phyloP scores from a whole-genome alignment of 2,797 vertebrate species.

The Enteromius paludinosus region DNA sequence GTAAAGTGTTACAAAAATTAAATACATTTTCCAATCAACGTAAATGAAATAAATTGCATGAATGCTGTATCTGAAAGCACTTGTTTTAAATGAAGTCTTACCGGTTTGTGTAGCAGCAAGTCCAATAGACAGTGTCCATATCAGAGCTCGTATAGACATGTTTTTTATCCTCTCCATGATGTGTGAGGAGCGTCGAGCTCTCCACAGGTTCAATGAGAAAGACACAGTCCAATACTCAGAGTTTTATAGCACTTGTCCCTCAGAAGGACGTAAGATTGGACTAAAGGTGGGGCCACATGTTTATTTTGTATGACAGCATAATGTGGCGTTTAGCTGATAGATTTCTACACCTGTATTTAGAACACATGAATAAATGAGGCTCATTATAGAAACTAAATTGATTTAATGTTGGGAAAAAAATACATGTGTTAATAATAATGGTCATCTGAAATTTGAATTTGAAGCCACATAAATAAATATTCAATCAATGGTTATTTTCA shows the following conservation, averaged over 20 bases:
- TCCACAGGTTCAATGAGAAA: slow-evolving; percentile 57
- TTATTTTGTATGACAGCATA: slow-evolving; percentile 47
- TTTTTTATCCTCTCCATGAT: slow-evolving; percentile 69
- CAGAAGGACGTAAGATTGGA: slow-evolving; percentile 34
- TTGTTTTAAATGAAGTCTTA: slow-evolving; percentile 49
- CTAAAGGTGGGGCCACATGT: slow-evolving; percentile 57
- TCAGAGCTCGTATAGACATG: slow-evolving; percentile 47
- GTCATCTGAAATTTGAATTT: background rate
- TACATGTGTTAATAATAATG: background rate
- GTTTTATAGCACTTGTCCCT: slow-evolving; percentile 57
- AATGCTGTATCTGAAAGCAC: background rate
- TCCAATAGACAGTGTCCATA: slow-evolving; percentile 61
- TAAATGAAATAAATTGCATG: background rate
- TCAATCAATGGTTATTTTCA: background rate
- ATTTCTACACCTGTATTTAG: slow-evolving; percentile 1
- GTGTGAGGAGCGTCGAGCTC: slow-evolving; percentile 57
- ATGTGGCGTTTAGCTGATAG: slow-evolving; percentile 9
- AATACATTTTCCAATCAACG: background rate
- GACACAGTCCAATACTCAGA: background rate
- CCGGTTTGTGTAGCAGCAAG: slow-evolving; percentile 62
- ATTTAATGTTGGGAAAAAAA: background rate
- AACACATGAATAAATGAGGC: background rate
- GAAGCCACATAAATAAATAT: background rate
- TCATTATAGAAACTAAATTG: background rate
- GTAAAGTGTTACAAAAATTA: background rate